Evolutionary conservation across 2,797 vertebrate species (phyloP), one percentile per base, ranked within the genome.

Genomic region (Siniperca obscura): DNA sequence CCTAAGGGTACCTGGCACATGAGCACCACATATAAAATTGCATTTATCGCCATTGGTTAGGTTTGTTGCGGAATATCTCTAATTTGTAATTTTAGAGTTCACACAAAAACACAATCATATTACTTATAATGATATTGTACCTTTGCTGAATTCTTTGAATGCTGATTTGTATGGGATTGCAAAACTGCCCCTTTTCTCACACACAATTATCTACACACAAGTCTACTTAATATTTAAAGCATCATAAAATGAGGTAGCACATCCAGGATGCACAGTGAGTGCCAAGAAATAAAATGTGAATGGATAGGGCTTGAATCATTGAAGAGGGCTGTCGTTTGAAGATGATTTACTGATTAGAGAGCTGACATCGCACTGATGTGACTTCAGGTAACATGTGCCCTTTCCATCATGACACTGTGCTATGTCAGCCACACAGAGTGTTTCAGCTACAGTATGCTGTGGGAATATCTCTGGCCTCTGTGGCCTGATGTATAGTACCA

Each of bases 381-480:
- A 56, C 78, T 72, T 44, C 48, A 76, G 64, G 57, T 25, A 60
- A 70, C 44, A n/a, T 27, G 27, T 59, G 42, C 46, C 42, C 22
- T 65, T 70, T 75, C 59, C 46, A 83, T 88, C 56, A 46, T 44
- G 79, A 64, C 52, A 38, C 52, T 36, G 25, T 78, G 78, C 72
- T 75, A 52, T 52, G 66, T 78, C 80, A 83, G 80, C 44, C 52
- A 57, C 55, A n/a, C 3, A 12, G 27, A 30, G 17, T 9, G 12
- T 42, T 70, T 65, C 64, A 67, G 78, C 64, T 21, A 19, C 36
- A 56, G 8, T 62, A 11, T 34, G 53, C 68, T 12, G 61, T 36
- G 57, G 48, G 57, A 56, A 34, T 66, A 59, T 5, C 36, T 74
- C 40, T 22, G 10, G 22, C 13, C 25, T 50, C 22, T 55, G 38